Evolutionary conservation across 2,888 invertebrate species (phyloP), one percentile per base, ranked within the genome.

Genomic region (Hartigia nigra): DNA sequence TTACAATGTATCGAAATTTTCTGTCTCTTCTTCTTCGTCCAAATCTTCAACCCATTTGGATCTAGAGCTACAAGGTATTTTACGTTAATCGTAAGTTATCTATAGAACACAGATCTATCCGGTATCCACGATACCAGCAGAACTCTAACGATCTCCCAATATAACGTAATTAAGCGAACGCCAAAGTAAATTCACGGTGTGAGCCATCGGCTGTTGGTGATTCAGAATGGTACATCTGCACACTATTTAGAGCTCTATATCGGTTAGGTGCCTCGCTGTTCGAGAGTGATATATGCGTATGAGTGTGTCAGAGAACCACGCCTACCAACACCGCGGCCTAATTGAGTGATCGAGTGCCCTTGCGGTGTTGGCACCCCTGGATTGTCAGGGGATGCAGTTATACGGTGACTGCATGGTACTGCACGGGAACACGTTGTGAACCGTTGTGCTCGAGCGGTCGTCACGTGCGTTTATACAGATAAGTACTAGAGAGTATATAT

Each of bases 291-390:
- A 77, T 79, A 79, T 79, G 39, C 55, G 70, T 77, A 77, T 55
- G 80, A 78, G 79, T 76, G 77, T 83, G 87, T 88, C 86, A 86
- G 84, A 86, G 86, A 80, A 84, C 87, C 88, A 87, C 88, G 87
- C 89, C 88, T 84, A 89, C 90, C 87, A 88, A 89, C 90, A 89
- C 88, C 86, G 85, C 86, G 86, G 85, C 87, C 90, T 89, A 89
- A 89, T 89, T 88, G 88, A 89, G 89, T 89, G 88, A 89, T 89
- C 87, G 87, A 89, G 88, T 88, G 85, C 87, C 89, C 87, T 88
- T 84, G 88, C 86, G 86, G 86, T 85, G 87, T 86, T 87, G 87
- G 87, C 88, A 84, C 86, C 87, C 86, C 85, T 80, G 82, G 78
- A 83, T 77, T 82, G 84, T 83, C 84, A 81, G 81, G 82, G 84